Evolutionary conservation across 2,888 invertebrate species (phyloP), one percentile per base, ranked within the genome.

Genomic region (Lasioglossum figueresi): DNA sequence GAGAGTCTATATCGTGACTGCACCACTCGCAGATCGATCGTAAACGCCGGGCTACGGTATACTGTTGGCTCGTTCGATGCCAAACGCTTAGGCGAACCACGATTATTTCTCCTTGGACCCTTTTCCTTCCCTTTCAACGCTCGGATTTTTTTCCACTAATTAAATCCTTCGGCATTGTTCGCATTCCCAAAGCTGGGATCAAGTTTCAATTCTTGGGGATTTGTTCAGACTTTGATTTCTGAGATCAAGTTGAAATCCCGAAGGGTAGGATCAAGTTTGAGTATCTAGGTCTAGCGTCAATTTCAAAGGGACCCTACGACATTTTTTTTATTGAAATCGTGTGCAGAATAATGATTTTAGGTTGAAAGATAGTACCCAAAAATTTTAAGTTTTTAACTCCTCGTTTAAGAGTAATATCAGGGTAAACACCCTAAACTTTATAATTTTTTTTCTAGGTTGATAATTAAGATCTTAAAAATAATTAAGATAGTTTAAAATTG

Each of bases 1-100:
- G 75, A 48, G 81, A 72, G 79, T 59, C 70, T 81, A 72, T 83
- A 85, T 88, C 88, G 88, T 84, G 82, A 84, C 86, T 84, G 82
- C 73, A 70, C 76, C 79, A 80, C 72, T 77, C 79, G 79, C 76
- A 75, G 81, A 88, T 89, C 88, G 89, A 89, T 88, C 83, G 83
- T 59, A 80, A 84, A 87, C 85, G 83, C 76, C 71, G 73, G 52
- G 79, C 76, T 80, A 85, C 83, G 81, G 63, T 63, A 87, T 79
- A 77, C 71, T 27, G 82, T 84, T 76, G 83, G 82, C 70, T 78
- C 31, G 48, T 56, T 77, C 40, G 27, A 52, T 48, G 43, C 45
- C 63, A 37, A 76, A 56, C 72, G 48, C 45, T 52, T 79, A 37
- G 56, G 56, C 70, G 66, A 66, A 31, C 66, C 23, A 23, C 66